Conservation (phyloP, 2,888 invertebrate species). For the Theodoxus fluviatilis region DNA sequence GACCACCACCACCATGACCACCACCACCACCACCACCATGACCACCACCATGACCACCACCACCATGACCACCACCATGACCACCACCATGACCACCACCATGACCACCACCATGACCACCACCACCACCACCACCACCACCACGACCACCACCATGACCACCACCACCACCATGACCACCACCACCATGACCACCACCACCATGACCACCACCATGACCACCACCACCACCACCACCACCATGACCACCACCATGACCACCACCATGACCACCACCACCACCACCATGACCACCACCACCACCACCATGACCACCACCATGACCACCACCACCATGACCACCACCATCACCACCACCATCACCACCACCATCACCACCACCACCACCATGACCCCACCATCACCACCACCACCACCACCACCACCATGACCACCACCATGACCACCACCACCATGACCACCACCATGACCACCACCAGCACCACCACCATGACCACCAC, state of each 20-base stretch:
- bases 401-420: no score
- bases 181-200: not conserved
- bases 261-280: not conserved
- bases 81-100: not conserved
- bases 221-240: not conserved
- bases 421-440: not conserved
- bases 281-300: not conserved
- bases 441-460: not conserved
- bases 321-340: not conserved
- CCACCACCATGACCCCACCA: no score
- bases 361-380: no score
- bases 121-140: slow-evolving; percentile 5
- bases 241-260: not conserved
- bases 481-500: not conserved
- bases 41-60: slow-evolving; percentile 12
- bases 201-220: not conserved
- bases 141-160: not conserved
- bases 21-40: not conserved
- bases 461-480: not conserved
- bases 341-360: not conserved
- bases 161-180: slow-evolving; percentile 4
- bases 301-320: not conserved
- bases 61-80: slow-evolving; percentile 4
- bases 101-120: not conserved
- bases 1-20: not conserved